Conservation (phyloP, 2,113 vertebrate genomes). For the Arothron firmamentum region DNA sequence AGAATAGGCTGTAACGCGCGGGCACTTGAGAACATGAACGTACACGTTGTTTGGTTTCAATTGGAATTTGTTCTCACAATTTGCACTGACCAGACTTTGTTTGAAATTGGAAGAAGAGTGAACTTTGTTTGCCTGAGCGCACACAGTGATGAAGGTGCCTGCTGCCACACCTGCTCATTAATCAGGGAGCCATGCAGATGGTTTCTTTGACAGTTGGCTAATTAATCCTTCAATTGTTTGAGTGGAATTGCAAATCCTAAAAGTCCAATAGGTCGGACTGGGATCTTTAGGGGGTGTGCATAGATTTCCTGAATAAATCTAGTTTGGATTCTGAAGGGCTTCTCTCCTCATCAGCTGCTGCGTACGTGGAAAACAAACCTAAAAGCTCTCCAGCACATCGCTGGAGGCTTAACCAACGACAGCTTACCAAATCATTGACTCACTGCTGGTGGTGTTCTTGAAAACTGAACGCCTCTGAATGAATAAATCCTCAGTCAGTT, state of each 20-base stretch:
- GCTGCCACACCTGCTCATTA: conserved; percentile 70
- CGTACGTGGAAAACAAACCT: conserved; percentile 2
- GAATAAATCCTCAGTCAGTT: too few relatives aligned
- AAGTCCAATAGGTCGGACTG: conserved; percentile 32
- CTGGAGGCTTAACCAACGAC: neutral
- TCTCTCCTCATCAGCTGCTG: neutral
- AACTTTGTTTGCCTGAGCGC: conserved; percentile 50
- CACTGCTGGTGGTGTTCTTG: neutral
- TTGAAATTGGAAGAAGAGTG: conserved; percentile 20
- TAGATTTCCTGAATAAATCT: neutral
- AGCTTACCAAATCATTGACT: neutral
- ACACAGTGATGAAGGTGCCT: conserved; percentile 59
- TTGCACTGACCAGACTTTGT: neutral
- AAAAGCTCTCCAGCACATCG: neutral
- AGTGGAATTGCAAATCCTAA: conserved; percentile 47
- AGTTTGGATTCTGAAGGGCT: neutral
- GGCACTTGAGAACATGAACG: neutral
- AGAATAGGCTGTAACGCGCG: too few relatives aligned
- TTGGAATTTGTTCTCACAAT: neutral
- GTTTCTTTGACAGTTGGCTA: conserved; percentile 67
- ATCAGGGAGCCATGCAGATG: conserved; percentile 69
- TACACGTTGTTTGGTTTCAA: neutral
- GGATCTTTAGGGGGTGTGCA: conserved; percentile 25
- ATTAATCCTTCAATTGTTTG: conserved; percentile 68
- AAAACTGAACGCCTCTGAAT: too few relatives aligned